Percentiles rank a stretch among this genome's conserved stretches.
Evolutionary conservation across 1,140 invertebrate genomes (phyloP).

Genomic region (Delia radicum): DNA sequence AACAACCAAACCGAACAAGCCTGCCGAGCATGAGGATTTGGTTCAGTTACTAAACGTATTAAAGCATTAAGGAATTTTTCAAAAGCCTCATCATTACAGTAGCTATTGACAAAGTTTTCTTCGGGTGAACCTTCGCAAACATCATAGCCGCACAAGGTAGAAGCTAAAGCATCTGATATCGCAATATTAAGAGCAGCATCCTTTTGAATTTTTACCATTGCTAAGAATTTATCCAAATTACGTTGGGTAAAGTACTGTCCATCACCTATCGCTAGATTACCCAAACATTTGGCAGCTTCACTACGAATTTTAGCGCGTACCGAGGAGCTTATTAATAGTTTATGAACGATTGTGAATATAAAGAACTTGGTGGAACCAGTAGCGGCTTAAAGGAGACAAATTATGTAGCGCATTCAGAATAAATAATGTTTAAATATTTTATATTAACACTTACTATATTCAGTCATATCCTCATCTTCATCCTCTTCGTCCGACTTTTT

Average conservation of each 20-base stretch:
- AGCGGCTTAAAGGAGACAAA: slow-evolving; percentile 18
- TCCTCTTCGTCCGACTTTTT: slow-evolving; percentile 31
- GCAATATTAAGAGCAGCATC: slow-evolving; percentile 54
- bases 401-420: background rate
- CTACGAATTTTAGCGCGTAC: slow-evolving; percentile 48
- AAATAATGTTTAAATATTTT: background rate
- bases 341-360: slow-evolving; percentile 46
- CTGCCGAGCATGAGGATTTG: slow-evolving; percentile 85
- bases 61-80: slow-evolving; percentile 70
- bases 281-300: slow-evolving; percentile 50
- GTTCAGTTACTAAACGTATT: slow-evolving; percentile 67
- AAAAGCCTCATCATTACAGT: slow-evolving; percentile 61
- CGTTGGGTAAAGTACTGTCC: slow-evolving; percentile 48
- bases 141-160: slow-evolving; percentile 57
- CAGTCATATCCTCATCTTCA: slow-evolving; percentile 44
- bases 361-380: slow-evolving; percentile 42
- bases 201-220: slow-evolving; percentile 46
- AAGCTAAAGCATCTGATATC: slow-evolving; percentile 51
- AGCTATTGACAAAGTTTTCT: slow-evolving; percentile 62
- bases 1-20: slow-evolving; percentile 75
- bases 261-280: slow-evolving; percentile 52
- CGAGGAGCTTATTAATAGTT: slow-evolving; percentile 44
- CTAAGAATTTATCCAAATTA: slow-evolving; percentile 49
- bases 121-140: slow-evolving; percentile 59
- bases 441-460: slow-evolving; percentile 34